Base-by-base conservation (phyloP, 2,113 vertebrate genomes). In the Neolamprologus hecqui region DNA sequence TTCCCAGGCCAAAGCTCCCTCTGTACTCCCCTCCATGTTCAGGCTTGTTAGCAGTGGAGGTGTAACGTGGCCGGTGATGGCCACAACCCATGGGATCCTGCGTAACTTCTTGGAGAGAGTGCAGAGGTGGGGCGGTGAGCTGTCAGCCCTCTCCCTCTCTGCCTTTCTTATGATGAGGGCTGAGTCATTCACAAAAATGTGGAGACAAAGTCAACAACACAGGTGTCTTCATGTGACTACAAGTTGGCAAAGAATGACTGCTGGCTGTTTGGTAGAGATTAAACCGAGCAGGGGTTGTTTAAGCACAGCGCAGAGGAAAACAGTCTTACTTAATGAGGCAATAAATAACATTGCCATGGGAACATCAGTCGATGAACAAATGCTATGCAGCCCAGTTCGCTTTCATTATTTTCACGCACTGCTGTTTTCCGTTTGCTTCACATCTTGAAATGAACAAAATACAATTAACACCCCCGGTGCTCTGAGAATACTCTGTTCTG, bases 181-280 rank as follows among this genome's bases (percentile, higher is more conserved):
- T 95, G 95, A 95, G 37, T 95, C 92, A 94, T 91, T 93, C 92
- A 93, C 87, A 88, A 89, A 92, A 91, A 89, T 87, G 86, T 90
- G 63, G 88, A 93, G 90, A 94, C 92, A 91, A 92, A 92, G 90
- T 92, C 81, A 82, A 86, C 90, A 83, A 31, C 82, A 28, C 13
- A 84, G 68, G 68, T 11, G 82, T 21, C 53, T 87, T 92, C 91
- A 57, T 92, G 92, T 93, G 91, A 84, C 82, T 82, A 89, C 93
- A 94, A 79, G 92, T 88, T 58, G 79, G 80, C 53, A 37, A 12
- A 7, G 81, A 75, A 79, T 84, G 85, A 89, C 84, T 82, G 82
- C 8, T 17, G 19, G 83, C 84, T 80, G 51, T 84, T 31, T 57
- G 26, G 45, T 77, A 83, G 14, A 82, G 42, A 84, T 68, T 81